A percentile compares a stretch with the other conserved stretches of the same genome.
phyloP scores from a whole-genome alignment of 2,797 vertebrate genomes.

The Acrossocheilus fasciatus region DNA sequence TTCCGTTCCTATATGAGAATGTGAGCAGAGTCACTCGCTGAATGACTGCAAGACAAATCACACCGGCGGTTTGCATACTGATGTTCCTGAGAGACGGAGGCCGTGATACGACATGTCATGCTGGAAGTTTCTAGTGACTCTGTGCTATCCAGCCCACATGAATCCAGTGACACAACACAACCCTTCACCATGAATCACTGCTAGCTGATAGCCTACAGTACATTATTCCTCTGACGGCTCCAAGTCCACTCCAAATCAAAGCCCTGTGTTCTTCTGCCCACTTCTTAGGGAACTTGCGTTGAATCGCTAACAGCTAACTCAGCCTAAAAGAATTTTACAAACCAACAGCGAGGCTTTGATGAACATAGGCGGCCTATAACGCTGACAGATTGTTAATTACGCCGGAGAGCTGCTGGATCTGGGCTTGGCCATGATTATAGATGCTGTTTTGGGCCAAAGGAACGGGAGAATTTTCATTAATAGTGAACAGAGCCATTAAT shows the following conservation, averaged over 20 bases:
- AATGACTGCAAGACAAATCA: slow-evolving; percentile 1
- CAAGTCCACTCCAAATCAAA: neutral
- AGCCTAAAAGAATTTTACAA: neutral
- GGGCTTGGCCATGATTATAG: slow-evolving; percentile 1
- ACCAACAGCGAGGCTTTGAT: neutral
- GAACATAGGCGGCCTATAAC: neutral
- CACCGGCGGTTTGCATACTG: neutral
- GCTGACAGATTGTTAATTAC: slow-evolving; percentile 33
- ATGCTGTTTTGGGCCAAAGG: slow-evolving; percentile 32
- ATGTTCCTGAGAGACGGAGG: slow-evolving; percentile 21
- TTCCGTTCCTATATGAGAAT: neutral
- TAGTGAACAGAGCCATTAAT: slow-evolving; percentile 42
- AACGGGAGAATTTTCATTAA: slow-evolving; percentile 30
- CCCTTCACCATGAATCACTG: slow-evolving; percentile 2
- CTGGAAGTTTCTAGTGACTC: slow-evolving; percentile 16
- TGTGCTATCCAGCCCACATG: neutral
- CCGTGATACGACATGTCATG: neutral
- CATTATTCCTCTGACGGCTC: neutral
- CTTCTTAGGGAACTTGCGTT: neutral
- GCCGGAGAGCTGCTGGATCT: neutral
- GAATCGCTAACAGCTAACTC: neutral
- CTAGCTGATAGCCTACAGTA: neutral
- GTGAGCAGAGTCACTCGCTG: neutral
- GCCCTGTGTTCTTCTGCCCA: neutral
- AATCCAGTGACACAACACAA: slow-evolving; percentile 11